These are phyloP conservation scores for Leucopsar rothschildi DNA, from an alignment of 2,113 vertebrate genomes.

Conservation along the genomic window DNA sequence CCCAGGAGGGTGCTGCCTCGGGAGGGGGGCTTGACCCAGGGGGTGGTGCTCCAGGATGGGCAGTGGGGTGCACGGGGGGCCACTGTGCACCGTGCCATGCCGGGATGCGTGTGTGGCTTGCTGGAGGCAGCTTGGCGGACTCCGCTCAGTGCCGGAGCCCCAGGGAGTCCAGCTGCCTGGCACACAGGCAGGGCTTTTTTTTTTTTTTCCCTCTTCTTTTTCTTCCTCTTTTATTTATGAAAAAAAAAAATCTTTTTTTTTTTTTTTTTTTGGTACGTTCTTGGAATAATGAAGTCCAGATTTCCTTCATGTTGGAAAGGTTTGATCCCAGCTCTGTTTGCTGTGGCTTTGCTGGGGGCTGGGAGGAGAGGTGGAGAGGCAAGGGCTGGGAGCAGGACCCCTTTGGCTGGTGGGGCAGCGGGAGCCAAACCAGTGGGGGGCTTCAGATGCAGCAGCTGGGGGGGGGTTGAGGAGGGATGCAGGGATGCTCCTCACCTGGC, in stretches of 20 bases:
- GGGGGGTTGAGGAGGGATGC: not conserved
- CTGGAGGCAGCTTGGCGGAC: slow-evolving; percentile 40
- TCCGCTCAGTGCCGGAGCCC: slow-evolving; percentile 12
- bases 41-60: fast-evolving
- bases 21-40: not conserved
- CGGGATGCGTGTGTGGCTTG: slow-evolving; percentile 13
- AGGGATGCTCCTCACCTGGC: slow-evolving; percentile 15
- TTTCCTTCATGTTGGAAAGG: slow-evolving; percentile 60
- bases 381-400: not conserved
- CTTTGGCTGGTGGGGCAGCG: not conserved
- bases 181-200: slow-evolving; percentile 21
- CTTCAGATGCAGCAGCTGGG: not conserved
- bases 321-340: slow-evolving; percentile 35
- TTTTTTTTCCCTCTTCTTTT: not conserved
- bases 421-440: not conserved
- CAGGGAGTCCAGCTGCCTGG: slow-evolving; percentile 57
- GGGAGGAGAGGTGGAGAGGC: not conserved
- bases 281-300: slow-evolving; percentile 64
- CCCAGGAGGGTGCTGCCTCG: not conserved
- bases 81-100: not conserved
- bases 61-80: not conserved
- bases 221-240: slow-evolving; percentile 7
- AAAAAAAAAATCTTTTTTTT: not conserved
- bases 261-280: slow-evolving; percentile 9
- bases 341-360: slow-evolving; percentile 38